phyloP scores from a whole-genome alignment of 2,797 vertebrate species.

The Diplodus sargus region DNA sequence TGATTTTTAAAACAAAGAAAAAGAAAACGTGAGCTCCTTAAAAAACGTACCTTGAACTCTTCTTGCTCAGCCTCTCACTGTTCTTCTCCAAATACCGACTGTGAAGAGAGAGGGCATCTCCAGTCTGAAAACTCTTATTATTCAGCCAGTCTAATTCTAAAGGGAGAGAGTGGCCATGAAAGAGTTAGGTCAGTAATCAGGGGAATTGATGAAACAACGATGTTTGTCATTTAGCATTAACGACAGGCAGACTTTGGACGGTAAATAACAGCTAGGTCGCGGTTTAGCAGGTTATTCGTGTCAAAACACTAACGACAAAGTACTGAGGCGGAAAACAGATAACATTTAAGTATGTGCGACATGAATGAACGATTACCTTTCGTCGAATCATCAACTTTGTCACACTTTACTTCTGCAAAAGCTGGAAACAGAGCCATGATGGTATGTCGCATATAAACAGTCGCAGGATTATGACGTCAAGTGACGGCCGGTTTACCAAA shows the following conservation, averaged over 20 bases:
- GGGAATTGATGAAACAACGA: neutral
- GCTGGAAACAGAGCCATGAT: conserved; percentile 86
- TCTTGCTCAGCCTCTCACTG: conserved; percentile 49
- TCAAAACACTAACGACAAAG: neutral
- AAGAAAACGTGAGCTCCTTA: too few species aligned
- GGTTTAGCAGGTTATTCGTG: neutral
- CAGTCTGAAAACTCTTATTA: conserved; percentile 90
- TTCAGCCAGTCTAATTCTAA: conserved; percentile 91
- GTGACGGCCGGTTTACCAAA: neutral
- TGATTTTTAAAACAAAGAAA: too few species aligned
- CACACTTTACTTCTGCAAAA: conserved; percentile 64
- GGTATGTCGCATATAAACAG: conserved; percentile 58
- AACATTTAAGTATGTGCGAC: fast-evolving
- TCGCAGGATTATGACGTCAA: conserved; percentile 74
- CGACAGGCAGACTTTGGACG: neutral
- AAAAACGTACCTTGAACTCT: conserved; percentile 85
- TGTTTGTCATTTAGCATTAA: neutral
- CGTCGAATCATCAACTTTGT: conserved; percentile 65
- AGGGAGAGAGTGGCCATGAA: conserved; percentile 26
- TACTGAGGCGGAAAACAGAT: fast-evolving
- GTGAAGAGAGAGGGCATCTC: conserved; percentile 85
- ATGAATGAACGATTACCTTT: conserved; percentile 62
- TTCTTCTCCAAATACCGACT: conserved; percentile 74
- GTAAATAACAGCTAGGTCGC: neutral
- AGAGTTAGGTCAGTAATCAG: neutral